Base-by-base conservation (phyloP, 2,888 invertebrate species). In the Autographa gamma region DNA sequence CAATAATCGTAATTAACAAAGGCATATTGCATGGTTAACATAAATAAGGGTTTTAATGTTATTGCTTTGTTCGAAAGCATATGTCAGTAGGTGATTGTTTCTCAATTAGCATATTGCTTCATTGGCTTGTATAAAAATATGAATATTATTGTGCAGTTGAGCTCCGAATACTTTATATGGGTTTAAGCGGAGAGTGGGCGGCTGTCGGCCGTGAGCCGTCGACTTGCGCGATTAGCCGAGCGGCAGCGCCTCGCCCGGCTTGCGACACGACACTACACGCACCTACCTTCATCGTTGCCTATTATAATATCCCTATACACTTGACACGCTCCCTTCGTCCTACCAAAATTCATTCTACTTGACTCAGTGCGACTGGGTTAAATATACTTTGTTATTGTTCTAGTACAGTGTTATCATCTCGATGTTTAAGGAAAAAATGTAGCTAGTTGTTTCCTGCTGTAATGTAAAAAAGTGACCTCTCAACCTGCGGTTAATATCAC, bases 131-230 rank as follows among this genome's bases (percentile, higher is more conserved):
- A 90, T 91, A 93, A 94, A 93, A 94, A 93, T 93, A 93, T 93
- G 90, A 92, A 92, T 93, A 93, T 92, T 89, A 88, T 89, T 90
- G 88, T 92, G 90, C 86, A 91, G 88, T 90, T 89, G 90, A 90
- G 87, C 86, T 83, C 86, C 88, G 89, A 90, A 91, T 90, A 90
- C 95, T 94, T 86, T 93, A 95, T 94, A 95, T 93, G 95, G 95
- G 88, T 88, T 94, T 94, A 93, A 94, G 89, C 85, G 84, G 89
- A 91, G 93, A 93, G 95, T 95, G 94, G 95, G 95, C 90, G 95
- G 95, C 88, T 88, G 95, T 83, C 92, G 95, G 90, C 95, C 95
- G 89, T 95, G 95, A 95, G 93, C 80, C 91, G 86, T 89, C 83
- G 86, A 88, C 90, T 90, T 87, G 92, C 91, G 89, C 92, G 93